Base-by-base conservation (phyloP, 2,888 invertebrate genomes). In the Trichopria drosophilae region DNA sequence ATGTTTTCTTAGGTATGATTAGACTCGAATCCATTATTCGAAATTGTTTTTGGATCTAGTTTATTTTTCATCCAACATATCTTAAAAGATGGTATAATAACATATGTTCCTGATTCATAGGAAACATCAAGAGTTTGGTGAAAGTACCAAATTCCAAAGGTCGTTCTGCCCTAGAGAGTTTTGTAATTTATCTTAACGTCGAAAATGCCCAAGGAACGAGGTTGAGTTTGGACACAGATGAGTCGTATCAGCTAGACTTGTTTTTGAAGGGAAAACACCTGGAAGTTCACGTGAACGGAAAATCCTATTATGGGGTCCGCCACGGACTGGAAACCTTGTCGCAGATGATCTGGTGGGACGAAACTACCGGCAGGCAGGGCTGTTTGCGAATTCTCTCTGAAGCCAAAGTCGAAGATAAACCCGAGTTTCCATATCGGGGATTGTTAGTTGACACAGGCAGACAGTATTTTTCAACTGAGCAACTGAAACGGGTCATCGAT, bases 361-460 rank as follows among this genome's bases (percentile, higher is more conserved):
- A 88, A 16, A 80, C 79, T 43, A 78, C 79, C 1, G 82, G 82
- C 4, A 67, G 63, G 41, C 79, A 79, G 15, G 82, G 81, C 3
- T 76, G 82, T 3, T 74, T 90, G 40, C 80, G 84, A 26, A 80
- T 84, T 6, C 74, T 90, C 0, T 82, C 84, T 55, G 84, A 84
- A 23, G 87, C 84, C 0, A 78, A 79, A 3, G 79, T 90, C 1
- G 80, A 83, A 44, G 96, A 97, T 73, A 84, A 82, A 18, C 97
- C 97, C 0, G 80, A 84, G 29, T 88, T 86, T 68, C 67, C 81
- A 1, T 93, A 91, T 73, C 83, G 97, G 29, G 96, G 96, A 4
- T 75, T 97, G 1, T 83, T 95, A 75, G 76, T 97, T 41, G 97
- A 97, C 70, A 93, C 96, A 0, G 88, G 94, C 0, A 80, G 97